Evolutionary conservation across 2,888 invertebrate species (phyloP), one percentile per base, ranked within the genome.

Genomic region (Drosophila austrosaltans): DNA sequence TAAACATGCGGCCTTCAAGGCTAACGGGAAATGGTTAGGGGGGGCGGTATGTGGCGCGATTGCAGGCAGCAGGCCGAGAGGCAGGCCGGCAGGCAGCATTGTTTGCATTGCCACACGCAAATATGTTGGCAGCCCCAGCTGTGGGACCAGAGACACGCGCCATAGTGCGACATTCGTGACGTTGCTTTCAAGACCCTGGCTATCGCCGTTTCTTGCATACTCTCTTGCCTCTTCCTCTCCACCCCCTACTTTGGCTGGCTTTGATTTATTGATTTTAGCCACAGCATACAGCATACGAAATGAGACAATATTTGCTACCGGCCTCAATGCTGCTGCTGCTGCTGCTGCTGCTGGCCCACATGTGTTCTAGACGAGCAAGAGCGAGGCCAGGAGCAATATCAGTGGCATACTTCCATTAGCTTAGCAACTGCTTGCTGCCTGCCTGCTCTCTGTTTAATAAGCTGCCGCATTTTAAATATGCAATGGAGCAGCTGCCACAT

Each of bases 181-280:
- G 69, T 67, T 72, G 82, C 88, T 82, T 66, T 39, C 58, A 70
- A 72, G 73, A 71, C 64, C 67, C 70, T n/a, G 25, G 53, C 40
- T 48, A 25, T 48, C 10, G 25, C 25, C 25, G 8, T 30, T 60
- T n/a, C n/a, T 42, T 53, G 53, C 25, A 63, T 39, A 53, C 42
- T 36, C 8, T 28, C 30, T 22, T 53, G 60, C 20, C 65, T n/a
- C 20, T 67, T n/a, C 32, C 5, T 3, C 7, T 32, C 5, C 32
- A 5, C 6, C 32, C 5, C 1, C 36, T 36, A 8, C 36, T 36
- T 36, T 53, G 78, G 71, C 58, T 36, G 66, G 80, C 81, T 89
- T 89, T 89, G 88, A 89, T 89, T 89, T 89, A 89, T 89, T 89
- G 88, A 89, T 89, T 89, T 85, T 80, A 66, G 79, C 67, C 74